phyloP scores from a whole-genome alignment of 2,797 vertebrate species.

The Peromyscus attwateri region DNA sequence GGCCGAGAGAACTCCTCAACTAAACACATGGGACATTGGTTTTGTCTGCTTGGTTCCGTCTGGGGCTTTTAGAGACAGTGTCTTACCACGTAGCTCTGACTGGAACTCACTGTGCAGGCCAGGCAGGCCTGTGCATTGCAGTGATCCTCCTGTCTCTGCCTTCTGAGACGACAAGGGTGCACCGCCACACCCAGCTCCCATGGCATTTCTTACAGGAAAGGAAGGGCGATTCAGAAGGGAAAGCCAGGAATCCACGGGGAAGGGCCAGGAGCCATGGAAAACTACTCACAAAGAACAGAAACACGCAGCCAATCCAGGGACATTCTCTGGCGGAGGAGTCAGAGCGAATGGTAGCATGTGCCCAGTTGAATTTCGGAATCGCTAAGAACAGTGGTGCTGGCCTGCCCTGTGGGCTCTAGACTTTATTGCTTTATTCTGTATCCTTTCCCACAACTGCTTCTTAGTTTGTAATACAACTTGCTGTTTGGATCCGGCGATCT shows the following conservation, averaged over 20 bases:
- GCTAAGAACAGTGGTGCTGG: background rate
- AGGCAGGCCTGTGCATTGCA: background rate
- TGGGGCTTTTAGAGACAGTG: background rate
- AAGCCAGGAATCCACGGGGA: constrained; percentile 28
- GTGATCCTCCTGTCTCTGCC: constrained; percentile 26
- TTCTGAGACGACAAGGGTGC: background rate
- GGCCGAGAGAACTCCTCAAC: background rate
- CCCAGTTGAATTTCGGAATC: background rate
- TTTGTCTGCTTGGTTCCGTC: background rate
- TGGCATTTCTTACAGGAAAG: constrained; percentile 22
- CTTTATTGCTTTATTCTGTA: background rate
- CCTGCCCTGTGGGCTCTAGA: background rate
- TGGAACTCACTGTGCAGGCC: background rate
- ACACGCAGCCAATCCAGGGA: background rate
- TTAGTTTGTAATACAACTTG: background rate
- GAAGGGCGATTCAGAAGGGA: background rate
- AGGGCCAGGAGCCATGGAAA: constrained; percentile 33
- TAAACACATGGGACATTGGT: background rate
- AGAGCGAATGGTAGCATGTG: background rate
- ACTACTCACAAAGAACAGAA: constrained; percentile 36
- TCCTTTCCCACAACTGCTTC: background rate
- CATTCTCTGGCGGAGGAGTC: constrained; percentile 6
- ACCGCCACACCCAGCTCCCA: background rate
- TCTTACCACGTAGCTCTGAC: background rate
- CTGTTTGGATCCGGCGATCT: background rate